Conservation (phyloP, 2,888 invertebrate genomes). For the Lampropteryx suffumata region DNA sequence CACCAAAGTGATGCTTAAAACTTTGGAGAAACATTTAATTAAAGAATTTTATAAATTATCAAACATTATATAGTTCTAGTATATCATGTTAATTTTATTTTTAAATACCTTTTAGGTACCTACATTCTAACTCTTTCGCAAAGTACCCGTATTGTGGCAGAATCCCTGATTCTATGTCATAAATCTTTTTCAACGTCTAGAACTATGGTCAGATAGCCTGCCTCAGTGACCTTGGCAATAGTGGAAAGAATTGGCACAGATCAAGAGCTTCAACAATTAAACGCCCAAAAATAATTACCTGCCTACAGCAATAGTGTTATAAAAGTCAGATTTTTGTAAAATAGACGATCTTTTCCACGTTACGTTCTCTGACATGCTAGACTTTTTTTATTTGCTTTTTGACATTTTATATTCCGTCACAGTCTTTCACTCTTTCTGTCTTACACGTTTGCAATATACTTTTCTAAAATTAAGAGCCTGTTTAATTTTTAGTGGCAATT, state of each 20-base stretch:
- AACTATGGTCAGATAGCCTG: no score
- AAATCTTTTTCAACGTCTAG: no score
- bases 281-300: not conserved
- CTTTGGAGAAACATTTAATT: constrained; percentile 6
- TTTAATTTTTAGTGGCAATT: not conserved
- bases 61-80: no score
- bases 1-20: constrained; percentile 6
- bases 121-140: no score
- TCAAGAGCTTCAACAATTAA: not conserved
- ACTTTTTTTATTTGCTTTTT: not conserved
- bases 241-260: not conserved
- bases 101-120: no score
- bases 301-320: not conserved
- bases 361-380: no score
- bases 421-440: not conserved
- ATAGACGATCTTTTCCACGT: not conserved
- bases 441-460: not conserved
- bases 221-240: no score
- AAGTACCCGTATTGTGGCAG: no score
- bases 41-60: no score
- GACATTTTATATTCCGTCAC: not conserved
- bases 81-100: no score
- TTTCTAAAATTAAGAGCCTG: not conserved
- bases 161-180: no score
- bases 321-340: constrained; percentile 2